Conservation (phyloP, 2,113 vertebrate species). For the Zingel zingel region DNA sequence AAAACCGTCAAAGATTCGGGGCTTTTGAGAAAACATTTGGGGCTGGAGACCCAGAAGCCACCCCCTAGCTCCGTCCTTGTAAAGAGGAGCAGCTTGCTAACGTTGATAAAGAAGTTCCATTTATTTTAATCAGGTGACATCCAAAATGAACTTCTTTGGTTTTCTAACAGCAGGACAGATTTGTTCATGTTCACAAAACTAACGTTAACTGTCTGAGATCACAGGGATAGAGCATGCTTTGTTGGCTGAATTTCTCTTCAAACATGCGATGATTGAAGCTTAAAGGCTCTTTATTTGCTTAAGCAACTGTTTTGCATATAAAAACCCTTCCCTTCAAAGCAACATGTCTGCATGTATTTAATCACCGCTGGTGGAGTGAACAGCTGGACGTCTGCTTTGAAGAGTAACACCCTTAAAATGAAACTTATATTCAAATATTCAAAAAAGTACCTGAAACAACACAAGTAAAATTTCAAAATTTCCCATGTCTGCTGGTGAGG, state of each 20-base stretch:
- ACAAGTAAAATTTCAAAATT: conserved; percentile 41
- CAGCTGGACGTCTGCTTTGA: conserved; percentile 67
- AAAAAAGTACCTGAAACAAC: conserved; percentile 32
- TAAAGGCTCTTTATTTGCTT: conserved; percentile 46
- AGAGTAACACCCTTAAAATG: conserved; percentile 18
- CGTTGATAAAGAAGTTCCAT: conserved; percentile 25
- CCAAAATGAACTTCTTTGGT: conserved; percentile 26
- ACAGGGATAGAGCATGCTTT: conserved; percentile 30
- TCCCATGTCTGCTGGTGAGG: conserved; percentile 48
- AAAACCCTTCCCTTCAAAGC: conserved; percentile 58
- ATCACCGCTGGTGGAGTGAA: conserved; percentile 36
- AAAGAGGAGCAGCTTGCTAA: conserved; percentile 13
- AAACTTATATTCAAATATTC: conserved; percentile 26
- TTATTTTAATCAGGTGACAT: conserved; percentile 19
- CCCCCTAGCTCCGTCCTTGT: too few relatives aligned
- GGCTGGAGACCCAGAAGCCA: too few relatives aligned
- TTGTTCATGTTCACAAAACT: conserved; percentile 52
- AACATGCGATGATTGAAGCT: conserved; percentile 45
- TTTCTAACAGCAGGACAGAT: conserved; percentile 44
- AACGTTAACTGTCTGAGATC: conserved; percentile 40
- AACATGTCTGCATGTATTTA: conserved; percentile 42
- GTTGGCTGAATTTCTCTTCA: conserved; percentile 21
- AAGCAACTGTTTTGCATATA: conserved; percentile 59
- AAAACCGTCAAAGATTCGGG: too few relatives aligned
- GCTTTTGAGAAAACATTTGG: too few relatives aligned